These are phyloP conservation scores for Platichthys flesus DNA, from an alignment of 2,113 vertebrate species.

Conservation along the genomic window DNA sequence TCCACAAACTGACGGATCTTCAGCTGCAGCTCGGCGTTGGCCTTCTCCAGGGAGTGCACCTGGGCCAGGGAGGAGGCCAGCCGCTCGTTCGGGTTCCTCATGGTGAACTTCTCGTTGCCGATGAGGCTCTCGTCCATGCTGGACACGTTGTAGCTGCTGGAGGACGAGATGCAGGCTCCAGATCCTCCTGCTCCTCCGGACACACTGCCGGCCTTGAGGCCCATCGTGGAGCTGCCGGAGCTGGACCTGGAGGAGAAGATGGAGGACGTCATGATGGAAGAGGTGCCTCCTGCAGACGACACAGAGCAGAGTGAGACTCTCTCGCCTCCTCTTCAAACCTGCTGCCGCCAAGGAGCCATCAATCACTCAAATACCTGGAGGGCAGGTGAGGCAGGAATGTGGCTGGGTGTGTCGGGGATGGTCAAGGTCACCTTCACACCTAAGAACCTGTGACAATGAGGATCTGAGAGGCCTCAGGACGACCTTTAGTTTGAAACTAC, in stretches of 20 bases:
- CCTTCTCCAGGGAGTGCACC: constrained; percentile 78
- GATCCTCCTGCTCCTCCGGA: constrained; percentile 56
- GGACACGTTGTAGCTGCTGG: constrained; percentile 17
- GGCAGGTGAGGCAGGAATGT: constrained; percentile 38
- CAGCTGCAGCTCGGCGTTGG: constrained; percentile 80
- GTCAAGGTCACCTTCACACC: no score
- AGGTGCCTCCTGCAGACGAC: not conserved
- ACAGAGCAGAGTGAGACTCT: constrained; percentile 8
- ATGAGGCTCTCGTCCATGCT: constrained; percentile 7
- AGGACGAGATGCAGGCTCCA: constrained; percentile 62
- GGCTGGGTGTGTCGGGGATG: no score
- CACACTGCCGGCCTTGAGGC: constrained; percentile 35
- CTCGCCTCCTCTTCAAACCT: constrained; percentile 45
- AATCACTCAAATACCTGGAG: no score
- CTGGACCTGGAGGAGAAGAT: constrained; percentile 45
- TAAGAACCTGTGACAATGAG: no score
- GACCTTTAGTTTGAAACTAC: not conserved
- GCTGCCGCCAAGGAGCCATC: not conserved
- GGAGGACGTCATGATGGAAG: constrained; percentile 15
- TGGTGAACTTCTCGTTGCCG: constrained; percentile 79
- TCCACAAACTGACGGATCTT: constrained; percentile 80
- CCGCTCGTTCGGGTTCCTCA: constrained; percentile 85
- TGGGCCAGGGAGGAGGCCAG: constrained; percentile 81
- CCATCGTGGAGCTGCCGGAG: constrained; percentile 6
- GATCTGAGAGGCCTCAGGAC: no score